Base-by-base conservation (phyloP, 2,888 invertebrate species). In the Meteorus cinctellus region DNA sequence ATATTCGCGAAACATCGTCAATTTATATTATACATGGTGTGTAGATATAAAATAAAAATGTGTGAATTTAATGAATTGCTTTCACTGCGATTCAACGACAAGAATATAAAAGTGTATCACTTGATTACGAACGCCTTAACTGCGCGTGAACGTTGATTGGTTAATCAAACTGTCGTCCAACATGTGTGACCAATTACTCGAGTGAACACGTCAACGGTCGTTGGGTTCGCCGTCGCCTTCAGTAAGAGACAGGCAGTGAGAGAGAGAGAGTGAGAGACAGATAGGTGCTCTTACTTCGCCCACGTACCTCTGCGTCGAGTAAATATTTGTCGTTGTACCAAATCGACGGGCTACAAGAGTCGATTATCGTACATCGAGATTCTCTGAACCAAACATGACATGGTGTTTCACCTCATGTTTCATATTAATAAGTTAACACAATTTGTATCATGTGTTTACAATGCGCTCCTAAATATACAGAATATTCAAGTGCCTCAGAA, bases 131-230 rank as follows among this genome's bases (percentile, higher is more conserved):
- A 31, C 62, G 62, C 62, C 65, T 65, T 65, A 19, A 65, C 65
- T n/a, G 36, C 65, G 65, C 12, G 60, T 60, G 62, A 70, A 16
- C 31, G 48, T 55, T 73, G 65, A 76, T 68, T 67, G 45, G 63
- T 68, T 72, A 72, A 69, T 72, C 68, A 63, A 72, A 68, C 59
- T 68, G 31, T 66, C 63, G 51, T 51, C 72, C 29, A 69, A 76
- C 76, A 76, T 76, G 76, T 76, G 68, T 76, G 72, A 76, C 76
- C 72, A 76, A 76, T 76, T 76, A 76, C 62, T 55, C 60, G 63
- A 66, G 48, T 31, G 66, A 67, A 66, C 72, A 62, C 69, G 76
- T 76, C 67, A 72, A 66, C 72, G 66, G 60, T 76, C 69, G 67
- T 72, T 51, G 72, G 31, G 29, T 34, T 16, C 59, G 59, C 45